Percentiles rank a stretch among this genome's conserved stretches.
Evolutionary conservation across 2,888 invertebrate genomes (phyloP).

Genomic region (Diarsia brunnea): DNA sequence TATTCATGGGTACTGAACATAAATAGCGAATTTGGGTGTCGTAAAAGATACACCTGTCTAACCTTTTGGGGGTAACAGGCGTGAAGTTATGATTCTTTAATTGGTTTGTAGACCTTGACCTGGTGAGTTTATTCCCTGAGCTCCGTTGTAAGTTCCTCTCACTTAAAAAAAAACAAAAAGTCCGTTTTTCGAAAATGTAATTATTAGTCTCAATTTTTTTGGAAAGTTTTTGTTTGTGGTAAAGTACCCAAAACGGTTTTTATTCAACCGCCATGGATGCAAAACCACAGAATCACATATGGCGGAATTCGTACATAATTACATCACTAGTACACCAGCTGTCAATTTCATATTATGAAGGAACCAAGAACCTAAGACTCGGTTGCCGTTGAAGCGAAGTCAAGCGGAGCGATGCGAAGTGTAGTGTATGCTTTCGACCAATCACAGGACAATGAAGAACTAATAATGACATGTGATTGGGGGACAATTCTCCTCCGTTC

Average conservation of each 20-base stretch:
- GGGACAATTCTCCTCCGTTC: neutral
- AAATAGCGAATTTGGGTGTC: neutral
- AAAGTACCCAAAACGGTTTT: neutral
- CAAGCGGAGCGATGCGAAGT: neutral
- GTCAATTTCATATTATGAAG: neutral
- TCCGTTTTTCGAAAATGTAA: neutral
- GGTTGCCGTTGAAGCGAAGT: neutral
- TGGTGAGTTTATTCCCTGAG: neutral
- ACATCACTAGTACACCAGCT: slow-evolving; percentile 12
- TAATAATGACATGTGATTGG: neutral
- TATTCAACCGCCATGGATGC: neutral
- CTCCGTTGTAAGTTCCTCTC: neutral
- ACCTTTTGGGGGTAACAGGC: neutral
- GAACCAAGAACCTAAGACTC: neutral
- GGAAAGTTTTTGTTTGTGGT: neutral
- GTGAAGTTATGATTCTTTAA: neutral
- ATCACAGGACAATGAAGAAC: neutral
- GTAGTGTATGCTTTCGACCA: neutral
- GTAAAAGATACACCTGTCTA: neutral
- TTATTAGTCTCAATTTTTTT: neutral
- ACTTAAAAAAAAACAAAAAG: neutral
- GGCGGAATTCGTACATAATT: neutral
- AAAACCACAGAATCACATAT: neutral
- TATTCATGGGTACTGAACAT: neutral
- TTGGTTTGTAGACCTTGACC: neutral